Conservation (phyloP, 2,113 vertebrate genomes). For the Psephotus haematonotus region DNA sequence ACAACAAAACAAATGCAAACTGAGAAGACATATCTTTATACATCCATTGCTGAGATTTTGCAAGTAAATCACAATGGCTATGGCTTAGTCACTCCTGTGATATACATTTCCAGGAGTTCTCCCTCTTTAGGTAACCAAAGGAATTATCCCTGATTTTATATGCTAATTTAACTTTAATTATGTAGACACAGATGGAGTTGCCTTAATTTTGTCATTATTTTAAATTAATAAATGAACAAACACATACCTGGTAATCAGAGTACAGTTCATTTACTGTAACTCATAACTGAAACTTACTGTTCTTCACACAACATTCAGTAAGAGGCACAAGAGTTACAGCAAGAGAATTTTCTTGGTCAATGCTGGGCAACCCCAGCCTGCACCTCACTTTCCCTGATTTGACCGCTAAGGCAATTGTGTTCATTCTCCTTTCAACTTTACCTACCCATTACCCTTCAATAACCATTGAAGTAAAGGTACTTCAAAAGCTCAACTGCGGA, state of each 20-base stretch:
- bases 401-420: background rate
- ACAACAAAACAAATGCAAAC: background rate
- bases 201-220: background rate
- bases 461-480: background rate
- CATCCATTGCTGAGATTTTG: background rate
- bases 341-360: background rate
- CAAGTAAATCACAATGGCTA: background rate
- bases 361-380: background rate
- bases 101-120: background rate
- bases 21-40: accelerated
- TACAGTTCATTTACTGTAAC: background rate
- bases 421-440: background rate
- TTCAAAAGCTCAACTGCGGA: background rate
- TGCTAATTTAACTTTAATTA: background rate
- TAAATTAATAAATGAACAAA: background rate
- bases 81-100: background rate
- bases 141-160: background rate
- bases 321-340: background rate
- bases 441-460: background rate
- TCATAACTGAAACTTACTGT: background rate
- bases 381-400: background rate
- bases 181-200: background rate
- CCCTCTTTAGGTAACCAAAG: background rate
- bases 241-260: background rate
- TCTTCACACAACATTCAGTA: background rate